A percentile compares a stretch with the other conserved stretches of the same genome.
Evolutionary conservation across 2,888 invertebrate species (phyloP).

Genomic region (Julus scanicus): DNA sequence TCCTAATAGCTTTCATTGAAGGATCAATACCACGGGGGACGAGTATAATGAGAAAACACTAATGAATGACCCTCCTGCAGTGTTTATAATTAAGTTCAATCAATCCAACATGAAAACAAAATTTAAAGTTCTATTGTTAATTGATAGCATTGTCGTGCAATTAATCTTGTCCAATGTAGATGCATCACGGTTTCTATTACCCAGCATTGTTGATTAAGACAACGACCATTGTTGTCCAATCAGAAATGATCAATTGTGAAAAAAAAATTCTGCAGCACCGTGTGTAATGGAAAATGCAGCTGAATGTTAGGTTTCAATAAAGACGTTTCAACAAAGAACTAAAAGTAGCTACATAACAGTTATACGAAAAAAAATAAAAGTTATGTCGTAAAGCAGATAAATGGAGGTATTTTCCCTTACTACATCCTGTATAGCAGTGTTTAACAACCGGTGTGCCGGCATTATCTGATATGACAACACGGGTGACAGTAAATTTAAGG

Average conservation of each 20-base stretch:
- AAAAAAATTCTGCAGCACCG: background rate
- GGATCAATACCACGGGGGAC: no score
- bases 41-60: no score
- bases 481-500: no score
- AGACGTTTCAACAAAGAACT: background rate
- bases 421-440: no score
- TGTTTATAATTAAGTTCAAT: background rate
- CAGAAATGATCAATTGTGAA: background rate
- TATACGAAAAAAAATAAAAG: no score
- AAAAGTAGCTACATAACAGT: no score
- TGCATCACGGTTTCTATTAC: background rate
- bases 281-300: background rate
- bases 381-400: no score
- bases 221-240: background rate
- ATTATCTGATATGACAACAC: no score
- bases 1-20: no score
- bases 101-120: slow-evolving; percentile 19
- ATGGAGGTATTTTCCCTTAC: no score
- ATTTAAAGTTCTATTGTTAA: background rate
- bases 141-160: background rate
- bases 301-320: background rate
- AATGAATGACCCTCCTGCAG: background rate
- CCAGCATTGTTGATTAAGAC: background rate
- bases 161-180: slow-evolving; percentile 10
- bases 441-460: no score